Conservation (phyloP, 2,113 vertebrate genomes). For the Bubo blakistoni region DNA sequence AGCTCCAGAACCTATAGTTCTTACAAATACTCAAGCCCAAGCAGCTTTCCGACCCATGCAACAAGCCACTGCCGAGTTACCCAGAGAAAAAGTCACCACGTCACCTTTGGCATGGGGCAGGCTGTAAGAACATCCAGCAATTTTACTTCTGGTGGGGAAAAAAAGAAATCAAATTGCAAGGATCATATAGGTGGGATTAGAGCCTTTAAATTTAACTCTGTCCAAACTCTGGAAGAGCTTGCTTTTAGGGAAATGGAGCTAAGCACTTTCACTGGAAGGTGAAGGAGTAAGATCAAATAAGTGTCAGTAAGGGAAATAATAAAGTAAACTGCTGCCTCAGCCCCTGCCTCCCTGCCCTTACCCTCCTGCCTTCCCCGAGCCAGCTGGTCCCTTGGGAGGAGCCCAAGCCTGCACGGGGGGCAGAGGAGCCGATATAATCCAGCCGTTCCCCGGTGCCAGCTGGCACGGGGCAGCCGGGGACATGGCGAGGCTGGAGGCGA, state of each 20-base stretch:
- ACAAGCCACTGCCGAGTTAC: background rate
- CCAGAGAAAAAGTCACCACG: background rate
- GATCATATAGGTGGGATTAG: accelerated
- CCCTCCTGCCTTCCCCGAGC: background rate
- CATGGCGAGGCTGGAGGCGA: background rate
- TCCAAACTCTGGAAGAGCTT: background rate
- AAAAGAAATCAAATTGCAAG: background rate
- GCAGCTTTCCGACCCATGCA: accelerated
- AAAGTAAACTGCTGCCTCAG: background rate
- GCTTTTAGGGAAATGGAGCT: accelerated
- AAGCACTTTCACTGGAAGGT: background rate
- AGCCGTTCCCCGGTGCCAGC: background rate
- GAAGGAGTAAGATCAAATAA: background rate
- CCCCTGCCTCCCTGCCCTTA: background rate
- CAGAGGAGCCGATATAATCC: background rate
- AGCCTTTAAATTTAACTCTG: background rate
- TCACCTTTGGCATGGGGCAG: background rate
- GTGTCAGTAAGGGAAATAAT: background rate
- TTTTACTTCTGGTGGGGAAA: background rate
- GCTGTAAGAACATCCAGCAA: background rate
- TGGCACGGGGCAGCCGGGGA: background rate
- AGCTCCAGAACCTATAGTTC: background rate
- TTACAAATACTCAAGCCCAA: accelerated
- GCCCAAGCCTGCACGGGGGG: background rate
- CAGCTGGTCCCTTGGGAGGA: background rate